A percentile compares a stretch with the other conserved stretches of the same genome.
These are phyloP conservation scores for Plagodis pulveraria DNA, from an alignment of 2,888 invertebrate genomes.

Conservation along the genomic window DNA sequence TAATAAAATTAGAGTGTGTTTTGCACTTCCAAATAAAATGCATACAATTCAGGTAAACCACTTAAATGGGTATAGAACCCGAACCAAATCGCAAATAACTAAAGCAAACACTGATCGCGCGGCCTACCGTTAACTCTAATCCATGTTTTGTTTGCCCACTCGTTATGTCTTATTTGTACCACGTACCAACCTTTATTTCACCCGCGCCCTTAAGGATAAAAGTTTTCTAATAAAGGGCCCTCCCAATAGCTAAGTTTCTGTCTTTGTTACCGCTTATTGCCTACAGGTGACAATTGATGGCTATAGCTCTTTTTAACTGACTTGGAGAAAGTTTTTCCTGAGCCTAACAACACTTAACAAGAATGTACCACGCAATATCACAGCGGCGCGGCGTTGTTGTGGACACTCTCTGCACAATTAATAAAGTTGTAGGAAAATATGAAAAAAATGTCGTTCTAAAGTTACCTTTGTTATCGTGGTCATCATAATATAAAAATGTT, in stretches of 20 bases:
- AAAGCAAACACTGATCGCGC: constrained; percentile 35
- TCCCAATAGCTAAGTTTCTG: constrained; percentile 72
- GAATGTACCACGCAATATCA: constrained; percentile 41
- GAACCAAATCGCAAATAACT: constrained; percentile 34
- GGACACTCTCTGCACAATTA: constrained; percentile 20
- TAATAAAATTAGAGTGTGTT: too few relatives aligned
- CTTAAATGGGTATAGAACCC: background rate
- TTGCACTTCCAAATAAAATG: too few relatives aligned
- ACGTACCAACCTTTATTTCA: constrained; percentile 79
- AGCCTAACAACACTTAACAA: constrained; percentile 45
- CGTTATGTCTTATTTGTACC: constrained; percentile 79
- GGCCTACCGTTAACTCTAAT: constrained; percentile 40
- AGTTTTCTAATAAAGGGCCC: constrained; percentile 83
- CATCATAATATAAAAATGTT: too few relatives aligned
- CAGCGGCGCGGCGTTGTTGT: constrained; percentile 25
- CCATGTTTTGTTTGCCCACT: constrained; percentile 48
- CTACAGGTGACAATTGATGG: constrained; percentile 82
- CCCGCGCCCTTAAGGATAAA: constrained; percentile 65
- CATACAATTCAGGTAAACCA: too few relatives aligned
- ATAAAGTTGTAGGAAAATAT: constrained; percentile 16
- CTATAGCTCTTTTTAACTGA: constrained; percentile 76
- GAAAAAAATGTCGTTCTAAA: constrained; percentile 3
- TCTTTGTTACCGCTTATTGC: constrained; percentile 68
- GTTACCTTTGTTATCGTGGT: background rate
- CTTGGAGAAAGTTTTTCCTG: constrained; percentile 55